These are phyloP conservation scores for Sarcophaga rosellei DNA, from an alignment of 2,888 invertebrate genomes.

Conservation along the genomic window DNA sequence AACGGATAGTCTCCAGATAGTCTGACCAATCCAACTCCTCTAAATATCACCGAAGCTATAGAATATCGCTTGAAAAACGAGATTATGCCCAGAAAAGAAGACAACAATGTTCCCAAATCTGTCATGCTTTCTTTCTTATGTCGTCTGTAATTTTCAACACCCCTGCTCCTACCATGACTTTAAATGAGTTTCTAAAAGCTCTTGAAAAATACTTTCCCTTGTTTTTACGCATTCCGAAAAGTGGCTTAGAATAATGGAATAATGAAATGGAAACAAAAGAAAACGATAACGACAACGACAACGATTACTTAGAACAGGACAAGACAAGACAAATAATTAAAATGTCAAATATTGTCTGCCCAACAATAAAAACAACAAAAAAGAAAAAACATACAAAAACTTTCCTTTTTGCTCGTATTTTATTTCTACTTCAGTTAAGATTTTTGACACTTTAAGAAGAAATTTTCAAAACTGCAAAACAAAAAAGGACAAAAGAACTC, in stretches of 20 bases:
- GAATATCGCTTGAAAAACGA: no score
- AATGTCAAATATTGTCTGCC: constrained; percentile 27
- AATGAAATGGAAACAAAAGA: not conserved
- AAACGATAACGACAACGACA: not conserved
- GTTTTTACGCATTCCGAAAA: not conserved
- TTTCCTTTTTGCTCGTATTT: not conserved
- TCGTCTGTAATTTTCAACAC: no score
- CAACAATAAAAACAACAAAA: constrained; percentile 5
- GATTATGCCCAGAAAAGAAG: no score
- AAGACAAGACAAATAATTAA: constrained; percentile 24
- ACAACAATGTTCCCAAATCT: no score
- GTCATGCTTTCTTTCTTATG: no score
- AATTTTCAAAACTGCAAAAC: constrained; percentile 13
- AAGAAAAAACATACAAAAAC: not conserved
- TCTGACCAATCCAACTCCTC: no score
- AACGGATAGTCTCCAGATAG: no score
- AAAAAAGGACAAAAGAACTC: not conserved
- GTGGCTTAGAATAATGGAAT: constrained; percentile 11
- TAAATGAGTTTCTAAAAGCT: no score
- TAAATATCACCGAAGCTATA: no score
- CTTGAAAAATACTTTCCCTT: no score
- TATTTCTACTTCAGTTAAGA: not conserved
- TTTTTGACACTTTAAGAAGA: constrained; percentile 29
- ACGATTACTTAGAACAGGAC: not conserved
- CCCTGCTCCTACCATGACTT: no score